Percentiles rank a stretch among this genome's conserved stretches.
Evolutionary conservation across 2,888 invertebrate genomes (phyloP).

Genomic region (Spisula solida): DNA sequence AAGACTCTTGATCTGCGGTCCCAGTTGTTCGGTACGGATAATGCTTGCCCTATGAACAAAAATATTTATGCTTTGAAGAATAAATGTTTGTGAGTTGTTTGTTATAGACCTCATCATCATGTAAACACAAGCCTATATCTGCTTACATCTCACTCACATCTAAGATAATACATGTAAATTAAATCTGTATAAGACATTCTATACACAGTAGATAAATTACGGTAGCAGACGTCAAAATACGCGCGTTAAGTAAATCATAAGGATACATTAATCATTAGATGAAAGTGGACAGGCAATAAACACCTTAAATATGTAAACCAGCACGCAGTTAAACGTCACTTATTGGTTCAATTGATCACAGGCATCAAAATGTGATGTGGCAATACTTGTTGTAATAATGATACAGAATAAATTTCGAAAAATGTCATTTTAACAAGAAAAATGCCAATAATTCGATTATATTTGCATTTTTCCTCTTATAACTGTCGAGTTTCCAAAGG

Average conservation of each 20-base stretch:
- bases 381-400: too few relatives aligned
- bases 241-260: neutral
- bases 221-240: slow-evolving; percentile 7
- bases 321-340: neutral
- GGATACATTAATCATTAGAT: neutral
- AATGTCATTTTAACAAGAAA: too few relatives aligned
- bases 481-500: too few relatives aligned
- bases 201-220: neutral
- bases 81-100: slow-evolving; percentile 69
- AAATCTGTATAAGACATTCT: slow-evolving; percentile 14
- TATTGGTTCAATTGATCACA: too few relatives aligned
- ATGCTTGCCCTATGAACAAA: slow-evolving; percentile 63
- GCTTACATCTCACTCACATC: neutral
- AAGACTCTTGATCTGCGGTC: slow-evolving; percentile 20
- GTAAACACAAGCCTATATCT: neutral
- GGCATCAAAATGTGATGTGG: too few relatives aligned
- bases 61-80: slow-evolving; percentile 72
- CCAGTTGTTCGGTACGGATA: slow-evolving; percentile 32
- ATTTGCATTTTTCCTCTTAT: too few relatives aligned
- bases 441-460: too few relatives aligned
- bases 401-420: too few relatives aligned
- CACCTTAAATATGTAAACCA: neutral
- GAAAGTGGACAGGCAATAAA: neutral
- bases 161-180: neutral
- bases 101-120: slow-evolving; percentile 55